Evolutionary conservation across 2,113 vertebrate species (phyloP).

Genomic region (Eidolon helvum): DNA sequence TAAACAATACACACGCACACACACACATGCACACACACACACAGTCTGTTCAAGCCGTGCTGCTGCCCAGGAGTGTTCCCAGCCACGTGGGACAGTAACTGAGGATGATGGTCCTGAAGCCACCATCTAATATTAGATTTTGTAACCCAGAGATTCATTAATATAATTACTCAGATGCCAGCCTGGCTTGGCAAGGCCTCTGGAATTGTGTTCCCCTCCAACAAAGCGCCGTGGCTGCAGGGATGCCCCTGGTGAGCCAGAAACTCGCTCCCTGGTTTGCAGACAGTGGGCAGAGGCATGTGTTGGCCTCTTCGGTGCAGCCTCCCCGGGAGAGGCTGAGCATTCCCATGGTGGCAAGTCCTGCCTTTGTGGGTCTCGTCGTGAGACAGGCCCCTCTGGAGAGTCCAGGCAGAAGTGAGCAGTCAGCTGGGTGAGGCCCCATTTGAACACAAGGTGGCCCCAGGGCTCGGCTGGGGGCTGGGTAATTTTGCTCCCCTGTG

Average conservation of each 20-base stretch:
- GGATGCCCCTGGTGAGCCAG: background rate
- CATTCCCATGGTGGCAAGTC: background rate
- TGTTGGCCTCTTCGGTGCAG: background rate
- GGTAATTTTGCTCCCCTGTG: background rate
- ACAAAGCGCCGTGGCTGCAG: conserved; percentile 31
- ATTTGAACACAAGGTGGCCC: background rate
- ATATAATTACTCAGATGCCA: conserved; percentile 70
- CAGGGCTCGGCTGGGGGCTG: background rate
- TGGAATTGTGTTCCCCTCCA: conserved; percentile 45
- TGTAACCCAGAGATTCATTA: conserved; percentile 72
- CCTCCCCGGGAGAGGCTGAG: background rate
- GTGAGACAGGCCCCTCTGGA: background rate
- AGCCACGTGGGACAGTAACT: conserved; percentile 50
- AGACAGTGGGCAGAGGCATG: background rate
- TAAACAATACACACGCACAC: background rate
- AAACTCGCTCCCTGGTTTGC: background rate
- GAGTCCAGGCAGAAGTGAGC: background rate
- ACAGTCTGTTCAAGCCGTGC: conserved; percentile 26
- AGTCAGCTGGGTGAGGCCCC: background rate
- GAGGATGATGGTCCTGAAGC: conserved; percentile 36
- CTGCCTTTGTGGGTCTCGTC: background rate
- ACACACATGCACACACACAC: background rate
- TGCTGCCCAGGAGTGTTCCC: conserved; percentile 37
- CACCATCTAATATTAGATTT: conserved; percentile 70
- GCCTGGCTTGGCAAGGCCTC: conserved; percentile 64